Conservation (phyloP, 2,888 invertebrate species). For the Epinotia ramella region DNA sequence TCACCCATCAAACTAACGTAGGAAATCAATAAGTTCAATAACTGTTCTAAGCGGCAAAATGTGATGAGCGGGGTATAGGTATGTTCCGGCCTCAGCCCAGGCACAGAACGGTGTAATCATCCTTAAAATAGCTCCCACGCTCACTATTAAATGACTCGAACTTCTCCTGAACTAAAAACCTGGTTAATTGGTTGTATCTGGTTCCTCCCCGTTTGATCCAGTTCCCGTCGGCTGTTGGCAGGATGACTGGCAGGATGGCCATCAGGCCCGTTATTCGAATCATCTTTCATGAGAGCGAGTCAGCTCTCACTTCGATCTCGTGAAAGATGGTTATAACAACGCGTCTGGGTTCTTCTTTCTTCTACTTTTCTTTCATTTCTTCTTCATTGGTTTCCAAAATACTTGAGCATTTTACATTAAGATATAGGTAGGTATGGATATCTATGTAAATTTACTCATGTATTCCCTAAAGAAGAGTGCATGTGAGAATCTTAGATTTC, state of each 20-base stretch:
- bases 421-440: no score
- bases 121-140: not conserved
- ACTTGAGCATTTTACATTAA: no score
- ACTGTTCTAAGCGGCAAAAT: no score
- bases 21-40: no score
- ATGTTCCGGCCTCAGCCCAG: not conserved
- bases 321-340: constrained; percentile 42
- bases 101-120: not conserved
- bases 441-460: no score
- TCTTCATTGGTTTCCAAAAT: not conserved
- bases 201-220: not conserved
- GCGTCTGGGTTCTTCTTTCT: constrained; percentile 3
- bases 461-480: no score
- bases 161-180: no score
- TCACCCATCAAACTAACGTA: no score
- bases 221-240: no score
- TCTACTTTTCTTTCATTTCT: not conserved
- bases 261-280: constrained; percentile 32
- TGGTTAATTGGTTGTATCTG: not conserved
- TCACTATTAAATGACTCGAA: not conserved
- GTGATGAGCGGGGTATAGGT: no score
- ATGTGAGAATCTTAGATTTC: no score
- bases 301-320: constrained; percentile 35
- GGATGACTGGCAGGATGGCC: not conserved
- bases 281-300: constrained; percentile 43